Evolutionary conservation across 1,140 invertebrate genomes (phyloP), one percentile per base, ranked within the genome.

Genomic region (Phenacoccus solenopsis): DNA sequence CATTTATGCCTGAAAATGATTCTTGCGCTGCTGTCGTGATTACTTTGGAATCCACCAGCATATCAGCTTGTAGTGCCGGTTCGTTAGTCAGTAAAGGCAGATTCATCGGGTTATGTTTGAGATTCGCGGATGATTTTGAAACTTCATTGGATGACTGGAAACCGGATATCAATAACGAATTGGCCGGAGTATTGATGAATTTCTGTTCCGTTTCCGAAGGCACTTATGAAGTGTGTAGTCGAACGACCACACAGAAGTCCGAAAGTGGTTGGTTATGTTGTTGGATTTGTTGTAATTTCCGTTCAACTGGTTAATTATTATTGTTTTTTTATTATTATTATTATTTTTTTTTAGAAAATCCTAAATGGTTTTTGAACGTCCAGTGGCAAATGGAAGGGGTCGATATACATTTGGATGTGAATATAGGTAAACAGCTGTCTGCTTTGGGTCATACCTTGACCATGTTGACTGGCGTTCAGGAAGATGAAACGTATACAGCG

Each of bases 361-460:
- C 96, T 1, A 98, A 98, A 80, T 98, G 96, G 97, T 87, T 98
- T 73, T 80, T 99, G 27, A 98, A 98, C 79, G 93, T 98, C 0
- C 90, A 94, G 73, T 98, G 96, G 94, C 90, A 98, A 81, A 99
- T 99, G 97, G 93, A 98, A 81, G 97, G 97, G 69, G 94, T 98
- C 20, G 95, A 98, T 76, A 95, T 98, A 70, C 93, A 98, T 79
- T 81, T 98, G 61, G 95, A 98, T 78, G 92, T 94, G 0, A 95
- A 90, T 77, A 93, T 98, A 25, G 96, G 97, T 28, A 97, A 98
- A 78, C 93, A 97, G 77, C 80, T 98, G 20, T 94, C 93, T 1
- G 89, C 93, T 1, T 81, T 98, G 21, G 94, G 94, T 0, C 91
- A 96, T 76, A 98, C 96, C 0, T 82, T 99, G 13, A 98, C 96